A percentile compares a stretch with the other conserved stretches of the same genome.
These are phyloP conservation scores for Patiria pectinifera DNA, from an alignment of 53 echinoderm and acorn worm genomes.

Conservation along the genomic window DNA sequence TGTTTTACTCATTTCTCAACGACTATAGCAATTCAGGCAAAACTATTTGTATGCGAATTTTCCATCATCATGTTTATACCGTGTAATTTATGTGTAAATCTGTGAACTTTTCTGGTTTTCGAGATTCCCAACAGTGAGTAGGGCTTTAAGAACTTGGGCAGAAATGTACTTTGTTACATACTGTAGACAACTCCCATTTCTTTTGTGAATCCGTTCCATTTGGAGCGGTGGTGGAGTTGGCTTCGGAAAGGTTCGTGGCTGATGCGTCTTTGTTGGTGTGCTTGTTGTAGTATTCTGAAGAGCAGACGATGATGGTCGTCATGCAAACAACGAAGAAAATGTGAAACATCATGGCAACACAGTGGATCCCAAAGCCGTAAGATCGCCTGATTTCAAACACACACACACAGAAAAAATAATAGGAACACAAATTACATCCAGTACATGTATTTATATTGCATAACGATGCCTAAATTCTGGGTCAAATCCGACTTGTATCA, in stretches of 20 bases:
- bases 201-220: background rate
- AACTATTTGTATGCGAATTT: too few relatives aligned
- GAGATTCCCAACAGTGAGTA: too few relatives aligned
- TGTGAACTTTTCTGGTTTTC: too few relatives aligned
- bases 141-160: background rate
- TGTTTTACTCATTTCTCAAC: too few relatives aligned
- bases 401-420: background rate
- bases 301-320: conserved; percentile 59
- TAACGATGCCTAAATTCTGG: too few relatives aligned
- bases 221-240: background rate
- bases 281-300: background rate
- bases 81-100: too few relatives aligned
- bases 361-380: conserved; percentile 77
- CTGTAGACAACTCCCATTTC: background rate
- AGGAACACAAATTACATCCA: too few relatives aligned
- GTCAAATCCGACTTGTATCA: too few relatives aligned
- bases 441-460: too few relatives aligned
- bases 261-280: background rate
- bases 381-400: conserved; percentile 68
- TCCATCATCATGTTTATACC: too few relatives aligned
- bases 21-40: too few relatives aligned
- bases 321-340: conserved; percentile 72
- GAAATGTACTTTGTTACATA: background rate
- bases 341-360: conserved; percentile 57
- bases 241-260: background rate